Evolutionary conservation across 53 echinoderm and acorn worm species (phyloP), one percentile per base, ranked within the genome.

Genomic region (Henricia sp.): DNA sequence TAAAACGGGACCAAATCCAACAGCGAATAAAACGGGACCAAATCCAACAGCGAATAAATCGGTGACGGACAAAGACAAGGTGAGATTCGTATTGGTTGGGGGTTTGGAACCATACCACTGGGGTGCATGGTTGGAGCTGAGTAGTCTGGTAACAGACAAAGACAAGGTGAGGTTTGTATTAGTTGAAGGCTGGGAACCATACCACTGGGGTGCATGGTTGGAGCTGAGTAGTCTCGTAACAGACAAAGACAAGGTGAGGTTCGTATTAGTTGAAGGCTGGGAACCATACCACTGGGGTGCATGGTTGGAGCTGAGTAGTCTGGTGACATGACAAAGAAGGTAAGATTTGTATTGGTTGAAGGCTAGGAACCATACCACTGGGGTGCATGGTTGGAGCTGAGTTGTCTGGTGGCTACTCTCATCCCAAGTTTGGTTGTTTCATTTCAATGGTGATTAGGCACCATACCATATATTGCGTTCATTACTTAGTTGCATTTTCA

Each of bases 171-270:
- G 92, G 77, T 73, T 39, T 64, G 83, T 94, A 0, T 53, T 97
- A 29, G 66, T 94, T 32, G 92, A 94, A 72, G 92, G 92, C 19
- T 70, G 74, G 51, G 73, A 85, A 37, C 97, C 94, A 25, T 91
- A 94, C 40, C 88, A 92, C 88, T 96, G 97, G 97, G 96, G 93
- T 48, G 82, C 93, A 4, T 96, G 97, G 97, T 82, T 86, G 14
- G 97, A 96, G 83, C 69, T 96, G 46, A 87, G 93, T 3, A 82
- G 87, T 35, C 90, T 96, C 23, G 82, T 96, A 11, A 88, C 92
- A 13, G 94, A 92, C 70, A 92, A 89, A 78, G 96, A 94, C 68
- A 92, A 89, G 92, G 96, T 96, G 72, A 59, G 75, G 53, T 0
- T 17, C 2, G n/a, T n/a, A n/a, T n/a, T n/a, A n/a, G n/a, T n/a